These are phyloP conservation scores for Tricholaema leucomelas DNA, from an alignment of 2,113 vertebrate genomes.

Conservation along the genomic window DNA sequence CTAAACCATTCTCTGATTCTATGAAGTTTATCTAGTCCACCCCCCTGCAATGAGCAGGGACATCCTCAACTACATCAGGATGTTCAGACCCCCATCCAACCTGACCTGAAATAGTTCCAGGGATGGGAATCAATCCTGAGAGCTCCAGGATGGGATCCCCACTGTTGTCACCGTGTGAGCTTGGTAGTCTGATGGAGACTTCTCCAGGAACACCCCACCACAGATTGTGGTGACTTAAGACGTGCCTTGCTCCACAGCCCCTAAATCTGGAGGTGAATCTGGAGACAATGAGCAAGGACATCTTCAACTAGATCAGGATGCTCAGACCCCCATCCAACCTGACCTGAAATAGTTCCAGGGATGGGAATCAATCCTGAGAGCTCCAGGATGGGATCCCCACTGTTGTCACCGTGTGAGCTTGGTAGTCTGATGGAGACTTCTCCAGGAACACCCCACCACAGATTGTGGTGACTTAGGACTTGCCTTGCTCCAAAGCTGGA, in stretches of 20 bases:
- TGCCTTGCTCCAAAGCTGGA: too few species aligned
- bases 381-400: not conserved
- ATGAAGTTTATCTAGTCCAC: not conserved
- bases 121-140: not conserved
- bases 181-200: accelerated
- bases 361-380: not conserved
- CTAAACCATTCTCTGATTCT: too few species aligned
- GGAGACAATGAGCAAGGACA: too few species aligned
- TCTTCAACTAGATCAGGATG: not conserved
- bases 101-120: not conserved
- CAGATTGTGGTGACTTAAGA: accelerated
- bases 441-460: accelerated
- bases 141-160: not conserved
- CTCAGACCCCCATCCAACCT: not conserved
- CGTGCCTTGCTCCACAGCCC: not conserved
- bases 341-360: not conserved
- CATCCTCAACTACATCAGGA: not conserved
- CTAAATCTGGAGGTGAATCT: not conserved
- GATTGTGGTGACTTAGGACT: accelerated
- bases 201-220: too few species aligned
- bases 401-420: accelerated
- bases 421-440: accelerated
- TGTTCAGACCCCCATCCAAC: not conserved
- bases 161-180: accelerated
- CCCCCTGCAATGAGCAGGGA: not conserved